phyloP scores from a whole-genome alignment of 2,888 invertebrate genomes.

The Sinhomidia bicolor region DNA sequence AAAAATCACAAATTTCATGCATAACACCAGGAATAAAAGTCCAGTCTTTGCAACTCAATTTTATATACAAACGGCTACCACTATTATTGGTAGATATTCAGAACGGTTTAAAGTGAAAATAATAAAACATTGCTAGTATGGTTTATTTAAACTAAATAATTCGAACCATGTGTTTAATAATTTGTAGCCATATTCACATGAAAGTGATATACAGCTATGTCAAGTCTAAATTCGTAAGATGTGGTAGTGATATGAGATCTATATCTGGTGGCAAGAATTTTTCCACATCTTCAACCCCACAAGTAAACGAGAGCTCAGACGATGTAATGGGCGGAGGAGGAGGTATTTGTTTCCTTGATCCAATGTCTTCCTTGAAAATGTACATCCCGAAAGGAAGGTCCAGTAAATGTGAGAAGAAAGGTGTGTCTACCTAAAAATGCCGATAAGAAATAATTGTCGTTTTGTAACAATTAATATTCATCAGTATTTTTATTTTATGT shows the following conservation, averaged over 20 bases:
- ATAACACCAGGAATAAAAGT: too few relatives aligned
- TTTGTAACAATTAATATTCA: neutral
- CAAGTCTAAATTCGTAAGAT: conserved; percentile 79
- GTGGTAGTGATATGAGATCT: conserved; percentile 78
- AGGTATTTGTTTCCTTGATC: conserved; percentile 68
- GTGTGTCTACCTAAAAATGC: conserved; percentile 78
- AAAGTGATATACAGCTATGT: too few relatives aligned
- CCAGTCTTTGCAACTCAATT: too few relatives aligned
- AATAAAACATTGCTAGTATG: too few relatives aligned
- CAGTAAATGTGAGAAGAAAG: conserved; percentile 79
- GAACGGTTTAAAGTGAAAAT: too few relatives aligned
- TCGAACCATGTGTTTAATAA: too few relatives aligned
- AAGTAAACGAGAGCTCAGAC: conserved; percentile 78
- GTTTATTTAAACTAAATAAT: too few relatives aligned
- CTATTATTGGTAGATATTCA: too few relatives aligned
- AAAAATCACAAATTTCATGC: too few relatives aligned
- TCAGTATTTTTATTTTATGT: neutral
- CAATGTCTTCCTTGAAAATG: conserved; percentile 78
- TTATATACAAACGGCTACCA: too few relatives aligned
- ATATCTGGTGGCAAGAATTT: conserved; percentile 78
- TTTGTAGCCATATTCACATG: too few relatives aligned
- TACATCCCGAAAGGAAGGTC: conserved; percentile 80
- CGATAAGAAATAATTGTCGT: neutral
- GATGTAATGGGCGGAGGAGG: conserved; percentile 77
- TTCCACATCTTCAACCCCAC: conserved; percentile 79